Conservation (phyloP, 2,888 invertebrate species). For the Polymixis flavicincta region DNA sequence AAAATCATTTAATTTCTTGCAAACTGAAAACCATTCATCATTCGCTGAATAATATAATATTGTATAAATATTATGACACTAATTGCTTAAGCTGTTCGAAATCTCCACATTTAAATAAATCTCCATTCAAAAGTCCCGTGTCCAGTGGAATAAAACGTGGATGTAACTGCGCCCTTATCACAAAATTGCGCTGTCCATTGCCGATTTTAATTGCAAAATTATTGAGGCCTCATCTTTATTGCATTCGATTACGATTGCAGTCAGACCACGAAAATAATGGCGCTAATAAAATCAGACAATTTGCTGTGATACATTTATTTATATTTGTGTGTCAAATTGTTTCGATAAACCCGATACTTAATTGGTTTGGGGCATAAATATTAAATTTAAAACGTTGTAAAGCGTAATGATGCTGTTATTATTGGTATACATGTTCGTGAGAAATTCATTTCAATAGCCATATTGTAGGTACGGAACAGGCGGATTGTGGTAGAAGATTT, state of each 20-base stretch:
- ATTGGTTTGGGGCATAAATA: constrained; percentile 50
- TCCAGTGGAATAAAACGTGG: constrained; percentile 18
- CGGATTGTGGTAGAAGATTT: constrained; percentile 36
- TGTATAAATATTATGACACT: constrained; percentile 18
- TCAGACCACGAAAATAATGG: constrained; percentile 51
- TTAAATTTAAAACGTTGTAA: constrained; percentile 48
- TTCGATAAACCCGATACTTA: constrained; percentile 53
- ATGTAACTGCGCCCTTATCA: constrained; percentile 47
- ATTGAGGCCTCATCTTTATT: constrained; percentile 65
- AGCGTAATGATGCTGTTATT: constrained; percentile 37
- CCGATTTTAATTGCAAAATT: constrained; percentile 74
- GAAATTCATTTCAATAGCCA: constrained; percentile 47
- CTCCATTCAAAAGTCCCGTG: constrained; percentile 3
- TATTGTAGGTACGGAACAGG: constrained; percentile 18
- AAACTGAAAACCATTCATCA: constrained; percentile 7
- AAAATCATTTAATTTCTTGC: constrained; percentile 19
- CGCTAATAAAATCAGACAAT: constrained; percentile 60
- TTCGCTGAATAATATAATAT: not conserved
- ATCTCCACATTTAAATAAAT: constrained; percentile 41
- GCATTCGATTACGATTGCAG: constrained; percentile 57
- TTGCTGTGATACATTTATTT: constrained; percentile 29
- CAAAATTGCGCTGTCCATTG: constrained; percentile 55
- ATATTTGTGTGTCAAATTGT: constrained; percentile 52
- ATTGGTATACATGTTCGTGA: constrained; percentile 24
- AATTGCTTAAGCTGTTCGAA: constrained; percentile 31